Base-by-base conservation (phyloP, 2,888 invertebrate species). In the Podotricha telesiphe region DNA sequence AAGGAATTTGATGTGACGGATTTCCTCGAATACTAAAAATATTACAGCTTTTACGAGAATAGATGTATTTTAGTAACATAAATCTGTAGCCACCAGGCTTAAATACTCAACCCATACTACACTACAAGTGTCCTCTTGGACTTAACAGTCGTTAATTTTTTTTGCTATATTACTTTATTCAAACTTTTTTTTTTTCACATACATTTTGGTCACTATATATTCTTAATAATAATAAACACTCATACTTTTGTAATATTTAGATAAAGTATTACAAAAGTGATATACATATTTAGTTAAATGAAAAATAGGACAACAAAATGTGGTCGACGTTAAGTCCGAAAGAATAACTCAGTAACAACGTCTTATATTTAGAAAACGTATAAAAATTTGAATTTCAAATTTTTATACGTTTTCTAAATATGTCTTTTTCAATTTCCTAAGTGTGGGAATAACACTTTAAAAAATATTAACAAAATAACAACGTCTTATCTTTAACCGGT, bases 361-460 rank as follows among this genome's bases (percentile, higher is more conserved):
- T 56, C 47, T 65, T 65, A 65, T 65, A 55, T 65, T 45, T 17
- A 20, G n/a, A n/a, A n/a, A n/a, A n/a, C n/a, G n/a, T n/a, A n/a
- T n/a, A n/a, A n/a, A n/a, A n/a, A n/a, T n/a, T n/a, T n/a, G n/a
- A n/a, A n/a, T n/a, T n/a, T n/a, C n/a, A n/a, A n/a, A n/a, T n/a
- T n/a, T n/a, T n/a, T n/a, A n/a, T n/a, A n/a, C n/a, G n/a, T n/a
- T n/a, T n/a, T n/a, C n/a, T n/a, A n/a, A n/a, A n/a, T n/a, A n/a
- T n/a, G n/a, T n/a, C n/a, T n/a, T n/a, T n/a, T n/a, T n/a, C n/a
- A n/a, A n/a, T n/a, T n/a, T n/a, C n/a, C n/a, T n/a, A n/a, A n/a
- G n/a, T n/a, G n/a, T n/a, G n/a, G n/a, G n/a, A n/a, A n/a, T n/a
- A n/a, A n/a, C n/a, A n/a, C n/a, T n/a, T n/a, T n/a, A n/a, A n/a